Conservation (phyloP, 2,888 invertebrate genomes). For the Galeopsomyia nigrocyanea region DNA sequence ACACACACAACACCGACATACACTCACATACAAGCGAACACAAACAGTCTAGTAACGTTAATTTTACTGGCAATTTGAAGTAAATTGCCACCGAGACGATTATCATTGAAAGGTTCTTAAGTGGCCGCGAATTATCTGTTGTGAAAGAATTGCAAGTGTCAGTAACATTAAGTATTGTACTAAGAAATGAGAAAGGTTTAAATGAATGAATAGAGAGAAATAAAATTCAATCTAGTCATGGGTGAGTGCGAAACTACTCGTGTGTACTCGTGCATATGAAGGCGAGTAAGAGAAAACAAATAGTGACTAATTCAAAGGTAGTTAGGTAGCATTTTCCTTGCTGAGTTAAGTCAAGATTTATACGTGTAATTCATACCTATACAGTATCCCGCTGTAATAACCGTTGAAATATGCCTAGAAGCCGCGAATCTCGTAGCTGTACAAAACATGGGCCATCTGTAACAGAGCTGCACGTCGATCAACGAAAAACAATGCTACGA, state of each 20-base stretch:
- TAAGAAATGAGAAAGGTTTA: neutral
- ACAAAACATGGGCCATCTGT: conserved; percentile 28
- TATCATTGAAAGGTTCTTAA: conserved; percentile 24
- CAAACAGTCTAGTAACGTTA: conserved; percentile 4
- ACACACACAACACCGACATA: no score
- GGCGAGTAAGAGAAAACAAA: conserved; percentile 43
- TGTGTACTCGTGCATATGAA: conserved; percentile 44
- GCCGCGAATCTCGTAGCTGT: conserved; percentile 9
- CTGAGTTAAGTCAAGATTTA: conserved; percentile 46
- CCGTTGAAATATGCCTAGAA: conserved; percentile 22
- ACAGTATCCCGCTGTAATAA: conserved; percentile 46
- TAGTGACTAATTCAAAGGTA: conserved; percentile 49
- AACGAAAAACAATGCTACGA: conserved; percentile 38
- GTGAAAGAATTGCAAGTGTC: conserved; percentile 21
- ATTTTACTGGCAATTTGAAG: conserved; percentile 34
- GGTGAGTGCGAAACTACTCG: conserved; percentile 50
- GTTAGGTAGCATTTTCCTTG: conserved; percentile 49
- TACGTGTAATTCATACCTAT: conserved; percentile 48
- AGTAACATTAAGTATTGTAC: conserved; percentile 39
- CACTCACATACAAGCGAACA: neutral
- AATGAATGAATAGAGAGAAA: conserved; percentile 13
- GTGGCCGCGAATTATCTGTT: conserved; percentile 39
- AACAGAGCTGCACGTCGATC: conserved; percentile 22
- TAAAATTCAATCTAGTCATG: conserved; percentile 68
- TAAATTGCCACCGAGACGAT: neutral